These are phyloP conservation scores for Leuciscus waleckii DNA, from an alignment of 2,797 vertebrate species.

Conservation along the genomic window DNA sequence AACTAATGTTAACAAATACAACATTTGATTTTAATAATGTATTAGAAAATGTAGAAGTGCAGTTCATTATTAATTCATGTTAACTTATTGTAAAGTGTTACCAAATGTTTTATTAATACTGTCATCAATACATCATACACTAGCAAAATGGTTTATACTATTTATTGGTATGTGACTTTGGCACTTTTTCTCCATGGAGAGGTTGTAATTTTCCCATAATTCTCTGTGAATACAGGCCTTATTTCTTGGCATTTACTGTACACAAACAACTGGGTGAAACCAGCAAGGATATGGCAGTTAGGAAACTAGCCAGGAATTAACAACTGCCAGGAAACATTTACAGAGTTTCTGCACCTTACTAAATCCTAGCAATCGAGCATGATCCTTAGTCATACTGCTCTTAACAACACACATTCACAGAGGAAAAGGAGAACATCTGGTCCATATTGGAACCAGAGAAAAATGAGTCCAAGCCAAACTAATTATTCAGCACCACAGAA, in stretches of 20 bases:
- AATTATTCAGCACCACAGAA: slow-evolving; percentile 47
- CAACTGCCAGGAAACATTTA: slow-evolving; percentile 58
- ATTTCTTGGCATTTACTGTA: slow-evolving; percentile 37
- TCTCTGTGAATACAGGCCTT: slow-evolving; percentile 20
- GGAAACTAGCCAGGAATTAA: slow-evolving; percentile 29
- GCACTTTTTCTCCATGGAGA: slow-evolving; percentile 5
- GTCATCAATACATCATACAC: background rate
- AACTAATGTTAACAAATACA: no score
- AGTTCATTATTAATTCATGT: no score
- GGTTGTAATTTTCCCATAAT: slow-evolving; percentile 25
- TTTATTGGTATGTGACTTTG: slow-evolving; percentile 1
- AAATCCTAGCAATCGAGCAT: slow-evolving; percentile 47
- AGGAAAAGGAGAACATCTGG: slow-evolving; percentile 51
- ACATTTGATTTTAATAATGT: no score
- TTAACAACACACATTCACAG: slow-evolving; percentile 42
- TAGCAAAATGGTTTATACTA: background rate
- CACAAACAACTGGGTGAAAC: slow-evolving; percentile 33
- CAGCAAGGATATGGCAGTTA: slow-evolving; percentile 37
- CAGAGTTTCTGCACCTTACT: slow-evolving; percentile 50
- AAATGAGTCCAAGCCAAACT: slow-evolving; percentile 36
- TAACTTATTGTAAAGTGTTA: no score
- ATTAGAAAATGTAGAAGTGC: no score
- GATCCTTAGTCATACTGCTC: slow-evolving; percentile 39
- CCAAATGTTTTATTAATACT: background rate
- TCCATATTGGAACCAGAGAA: slow-evolving; percentile 58